Evolutionary conservation across 2,888 invertebrate genomes (phyloP), one percentile per base, ranked within the genome.

Genomic region (Ernsta delagoae): DNA sequence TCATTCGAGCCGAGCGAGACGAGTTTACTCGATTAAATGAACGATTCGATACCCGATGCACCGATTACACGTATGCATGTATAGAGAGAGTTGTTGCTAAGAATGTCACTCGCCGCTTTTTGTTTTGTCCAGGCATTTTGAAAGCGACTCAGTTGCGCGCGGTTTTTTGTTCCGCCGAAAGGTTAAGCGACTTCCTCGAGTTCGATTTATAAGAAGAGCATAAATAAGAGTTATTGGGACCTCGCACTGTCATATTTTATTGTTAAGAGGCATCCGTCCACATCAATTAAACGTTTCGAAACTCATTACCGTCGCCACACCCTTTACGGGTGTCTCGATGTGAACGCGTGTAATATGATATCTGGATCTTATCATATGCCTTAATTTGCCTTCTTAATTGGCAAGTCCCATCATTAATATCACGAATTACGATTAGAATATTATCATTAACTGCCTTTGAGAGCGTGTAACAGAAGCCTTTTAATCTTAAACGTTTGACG

Each of bases 21-120:
- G 84, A 85, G 86, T 87, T 88, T 87, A 90, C 89, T 89, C 90
- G 90, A 90, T 88, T 90, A 89, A 90, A 87, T 86, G 87, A 82
- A 85, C 84, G 85, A 87, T 88, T 89, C 89, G 89, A 90, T 90
- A 87, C 86, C 79, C 87, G 86, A 88, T 88, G 85, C 87, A 79
- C 81, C 86, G 86, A 87, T 89, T 89, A 86, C 88, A 85, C 73
- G 81, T 83, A 84, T 84, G 67, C 61, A 62, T 61, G 84, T 89
- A 86, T 86, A 88, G 87, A 89, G 89, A 89, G 89, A 90, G 89
- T 88, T 87, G 85, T 86, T 85, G 85, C 77, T 79, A 87, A 85
- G 89, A 90, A 91, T 91, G 90, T 88, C 89, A 87, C 82, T 78
- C 82, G 79, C 73, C 78, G 79, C 79, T 90, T 89, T 91, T 87